Base-by-base conservation (phyloP, 2,113 vertebrate species). In the Martes martes region DNA sequence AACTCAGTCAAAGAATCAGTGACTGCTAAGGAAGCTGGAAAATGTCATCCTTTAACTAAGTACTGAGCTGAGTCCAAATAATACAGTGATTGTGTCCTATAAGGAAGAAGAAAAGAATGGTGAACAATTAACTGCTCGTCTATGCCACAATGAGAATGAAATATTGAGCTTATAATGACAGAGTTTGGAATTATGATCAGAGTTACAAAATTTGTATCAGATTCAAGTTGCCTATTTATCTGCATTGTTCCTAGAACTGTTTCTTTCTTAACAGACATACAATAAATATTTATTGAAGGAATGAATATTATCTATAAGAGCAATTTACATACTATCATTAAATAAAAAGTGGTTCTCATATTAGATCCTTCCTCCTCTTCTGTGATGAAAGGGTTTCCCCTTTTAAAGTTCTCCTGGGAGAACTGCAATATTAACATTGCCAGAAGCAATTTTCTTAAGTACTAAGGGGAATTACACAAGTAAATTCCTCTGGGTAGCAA, bases 231-330 rank as follows among this genome's bases (percentile, higher is more conserved):
- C 2, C 28, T 50, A 42, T n/a, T 73, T 85, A 50, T 59, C 23
- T 52, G 16, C 50, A 73, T 39, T 86, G 24, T 89, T 91, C 26
- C 86, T 67, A 76, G n/a, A 87, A 78, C 31, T 21, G 1, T 50
- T 96, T 26, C 61, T 1, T 91, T 91, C 55, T 7, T 65, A 82
- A 13, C 19, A 96, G 65, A 79, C 11, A 23, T 9, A 93, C 89
- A 96, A 19, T 78, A 93, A 92, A 90, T 92, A 94, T 28, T 87
- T 95, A 39, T 11, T 87, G n/a, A 89, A 93, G 55, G 55, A 92
- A 83, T 55, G 19, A 93, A 80, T 36, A 87, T 21, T 50, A 61
- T 23, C 11, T 42, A 55, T 45, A 78, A 95, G 19, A 79, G 16
- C 57, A 59, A 91, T 67, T 61, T 89, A 36, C 7, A 84, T 76